phyloP scores from a whole-genome alignment of 2,113 vertebrate species.

The Nyctereutes procyonoides region DNA sequence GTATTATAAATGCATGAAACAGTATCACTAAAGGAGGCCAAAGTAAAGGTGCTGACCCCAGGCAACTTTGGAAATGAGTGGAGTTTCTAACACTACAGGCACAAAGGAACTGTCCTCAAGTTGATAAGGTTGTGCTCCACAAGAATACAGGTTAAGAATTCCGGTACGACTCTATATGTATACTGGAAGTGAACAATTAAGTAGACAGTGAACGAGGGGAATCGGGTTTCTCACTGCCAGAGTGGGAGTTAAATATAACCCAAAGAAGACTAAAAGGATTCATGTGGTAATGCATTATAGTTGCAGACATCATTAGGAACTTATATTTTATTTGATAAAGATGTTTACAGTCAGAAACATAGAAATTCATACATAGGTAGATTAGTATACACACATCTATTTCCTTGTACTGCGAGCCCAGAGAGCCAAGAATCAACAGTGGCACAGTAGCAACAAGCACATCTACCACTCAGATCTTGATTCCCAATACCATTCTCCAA shows the following conservation, averaged over 20 bases:
- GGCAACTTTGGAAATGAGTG: not conserved
- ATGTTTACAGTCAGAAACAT: not conserved
- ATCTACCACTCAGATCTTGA: not conserved
- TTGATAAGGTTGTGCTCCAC: not conserved
- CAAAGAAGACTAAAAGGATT: not conserved
- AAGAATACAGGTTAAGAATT: not conserved
- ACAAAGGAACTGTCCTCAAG: not conserved
- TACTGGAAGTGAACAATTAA: not conserved
- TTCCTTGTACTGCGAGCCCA: not conserved
- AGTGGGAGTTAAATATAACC: not conserved
- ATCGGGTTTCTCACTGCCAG: not conserved
- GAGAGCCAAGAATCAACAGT: not conserved
- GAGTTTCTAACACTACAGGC: not conserved
- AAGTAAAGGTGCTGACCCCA: not conserved
- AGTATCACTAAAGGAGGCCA: not conserved
- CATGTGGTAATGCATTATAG: not conserved
- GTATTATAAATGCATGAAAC: not conserved
- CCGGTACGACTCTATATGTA: not conserved
- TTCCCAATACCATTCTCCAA: slow-evolving; percentile 26
- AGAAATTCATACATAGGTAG: not conserved
- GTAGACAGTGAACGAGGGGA: not conserved
- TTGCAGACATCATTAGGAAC: not conserved
- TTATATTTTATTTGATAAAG: not conserved
- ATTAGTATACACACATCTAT: not conserved
- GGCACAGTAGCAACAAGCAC: not conserved